Percentiles rank a stretch among this genome's conserved stretches.
These are phyloP conservation scores for Anhinga anhinga DNA, from an alignment of 2,113 vertebrate species.

Conservation along the genomic window DNA sequence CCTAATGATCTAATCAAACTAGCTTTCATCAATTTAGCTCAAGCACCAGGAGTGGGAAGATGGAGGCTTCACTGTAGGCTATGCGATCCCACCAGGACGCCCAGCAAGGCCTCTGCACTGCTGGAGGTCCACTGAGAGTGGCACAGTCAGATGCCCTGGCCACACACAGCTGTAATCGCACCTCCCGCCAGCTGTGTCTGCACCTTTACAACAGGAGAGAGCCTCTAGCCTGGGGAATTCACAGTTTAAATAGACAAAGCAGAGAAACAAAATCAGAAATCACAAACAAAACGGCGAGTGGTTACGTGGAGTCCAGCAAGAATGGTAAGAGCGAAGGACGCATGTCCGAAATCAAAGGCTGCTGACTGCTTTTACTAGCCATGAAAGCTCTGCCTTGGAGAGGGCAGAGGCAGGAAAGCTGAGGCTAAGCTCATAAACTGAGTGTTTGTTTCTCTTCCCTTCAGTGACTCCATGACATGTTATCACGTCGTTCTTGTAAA, in stretches of 20 bases:
- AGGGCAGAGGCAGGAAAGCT: neutral
- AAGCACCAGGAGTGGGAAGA: neutral
- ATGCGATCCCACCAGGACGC: neutral
- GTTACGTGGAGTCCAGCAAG: neutral
- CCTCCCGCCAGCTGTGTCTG: neutral
- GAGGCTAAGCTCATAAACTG: neutral
- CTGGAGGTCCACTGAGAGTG: rapidly evolving
- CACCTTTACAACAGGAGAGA: neutral
- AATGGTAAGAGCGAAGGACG: neutral
- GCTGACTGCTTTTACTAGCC: neutral
- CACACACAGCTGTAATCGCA: neutral
- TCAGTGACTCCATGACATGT: neutral
- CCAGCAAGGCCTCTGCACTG: neutral
- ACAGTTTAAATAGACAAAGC: neutral
- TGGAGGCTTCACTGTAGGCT: neutral
- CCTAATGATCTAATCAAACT: neutral
- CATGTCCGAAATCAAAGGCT: neutral
- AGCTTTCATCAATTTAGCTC: neutral
- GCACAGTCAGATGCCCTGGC: neutral
- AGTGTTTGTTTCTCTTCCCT: neutral
- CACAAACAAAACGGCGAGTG: neutral
- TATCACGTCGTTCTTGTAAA: neutral
- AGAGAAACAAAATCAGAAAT: neutral
- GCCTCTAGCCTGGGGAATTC: neutral
- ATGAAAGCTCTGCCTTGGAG: neutral